phyloP scores from a whole-genome alignment of 2,888 invertebrate species.

The Boloria selene region DNA sequence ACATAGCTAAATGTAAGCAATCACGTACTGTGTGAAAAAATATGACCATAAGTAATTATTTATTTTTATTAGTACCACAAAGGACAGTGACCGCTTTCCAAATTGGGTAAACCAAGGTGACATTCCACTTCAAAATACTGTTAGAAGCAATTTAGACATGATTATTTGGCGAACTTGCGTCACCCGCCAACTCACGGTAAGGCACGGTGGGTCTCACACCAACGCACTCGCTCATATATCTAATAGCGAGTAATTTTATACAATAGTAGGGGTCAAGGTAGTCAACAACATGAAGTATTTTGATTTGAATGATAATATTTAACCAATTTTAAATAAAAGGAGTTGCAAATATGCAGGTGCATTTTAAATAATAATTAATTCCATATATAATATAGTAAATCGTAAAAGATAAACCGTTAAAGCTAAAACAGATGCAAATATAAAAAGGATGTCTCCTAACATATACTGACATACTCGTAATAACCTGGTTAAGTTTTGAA shows the following conservation, averaged over 20 bases:
- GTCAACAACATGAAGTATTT: background rate
- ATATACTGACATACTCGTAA: too few relatives aligned
- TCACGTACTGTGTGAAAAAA: background rate
- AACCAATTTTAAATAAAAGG: background rate
- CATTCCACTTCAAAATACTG: slow-evolving; percentile 32
- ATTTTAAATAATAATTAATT: too few relatives aligned
- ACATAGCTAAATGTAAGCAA: too few relatives aligned
- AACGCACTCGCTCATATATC: slow-evolving; percentile 21
- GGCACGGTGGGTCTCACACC: slow-evolving; percentile 34
- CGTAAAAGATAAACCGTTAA: too few relatives aligned
- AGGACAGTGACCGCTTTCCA: slow-evolving; percentile 39
- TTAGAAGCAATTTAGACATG: slow-evolving; percentile 33
- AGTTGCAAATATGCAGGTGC: too few relatives aligned
- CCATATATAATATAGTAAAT: too few relatives aligned
- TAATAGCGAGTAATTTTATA: background rate
- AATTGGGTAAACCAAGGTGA: slow-evolving; percentile 38
- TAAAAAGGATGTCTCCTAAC: too few relatives aligned
- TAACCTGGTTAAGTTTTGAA: background rate
- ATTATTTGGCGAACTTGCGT: slow-evolving; percentile 34
- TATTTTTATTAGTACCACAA: slow-evolving; percentile 27
- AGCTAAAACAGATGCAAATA: too few relatives aligned
- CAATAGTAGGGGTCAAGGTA: slow-evolving; percentile 1
- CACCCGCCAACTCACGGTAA: slow-evolving; percentile 32
- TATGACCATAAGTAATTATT: slow-evolving; percentile 7
- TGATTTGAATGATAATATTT: background rate